Conservation (phyloP, 2,113 vertebrate genomes). For the Gallinago undulata region DNA sequence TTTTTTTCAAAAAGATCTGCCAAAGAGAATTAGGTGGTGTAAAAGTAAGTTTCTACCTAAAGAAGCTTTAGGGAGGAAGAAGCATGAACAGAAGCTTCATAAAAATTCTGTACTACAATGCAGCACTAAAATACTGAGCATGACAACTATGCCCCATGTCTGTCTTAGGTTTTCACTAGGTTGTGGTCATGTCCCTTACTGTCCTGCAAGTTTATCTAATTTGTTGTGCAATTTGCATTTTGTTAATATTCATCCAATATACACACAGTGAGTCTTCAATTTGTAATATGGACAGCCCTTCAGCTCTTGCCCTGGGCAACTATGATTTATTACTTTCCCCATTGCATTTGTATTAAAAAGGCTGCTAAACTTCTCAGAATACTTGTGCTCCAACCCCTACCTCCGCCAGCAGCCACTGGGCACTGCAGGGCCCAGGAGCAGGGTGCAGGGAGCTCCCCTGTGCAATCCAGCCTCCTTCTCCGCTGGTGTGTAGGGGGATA, state of each 20-base stretch:
- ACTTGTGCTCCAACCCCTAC: background rate
- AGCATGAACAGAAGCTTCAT: background rate
- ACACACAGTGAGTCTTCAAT: background rate
- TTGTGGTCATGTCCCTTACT: background rate
- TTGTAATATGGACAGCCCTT: background rate
- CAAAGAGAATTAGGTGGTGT: background rate
- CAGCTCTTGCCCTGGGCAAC: background rate
- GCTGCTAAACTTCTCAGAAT: background rate
- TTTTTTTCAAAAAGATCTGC: background rate
- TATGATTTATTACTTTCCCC: background rate
- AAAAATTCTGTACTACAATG: background rate
- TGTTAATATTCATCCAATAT: background rate
- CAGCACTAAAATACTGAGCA: background rate
- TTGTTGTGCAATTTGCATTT: background rate
- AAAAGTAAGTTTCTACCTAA: background rate
- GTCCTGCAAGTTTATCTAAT: background rate
- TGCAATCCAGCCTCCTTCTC: background rate
- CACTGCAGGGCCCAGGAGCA: accelerated
- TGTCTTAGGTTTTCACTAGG: background rate
- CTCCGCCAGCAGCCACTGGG: background rate
- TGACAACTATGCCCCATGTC: background rate
- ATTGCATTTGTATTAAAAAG: background rate
- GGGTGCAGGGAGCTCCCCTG: accelerated
- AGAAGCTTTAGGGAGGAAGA: background rate
- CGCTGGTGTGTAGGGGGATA: accelerated